Evolutionary conservation across 1,140 invertebrate species (phyloP).

Genomic region (Aphaenogaster rudis): DNA sequence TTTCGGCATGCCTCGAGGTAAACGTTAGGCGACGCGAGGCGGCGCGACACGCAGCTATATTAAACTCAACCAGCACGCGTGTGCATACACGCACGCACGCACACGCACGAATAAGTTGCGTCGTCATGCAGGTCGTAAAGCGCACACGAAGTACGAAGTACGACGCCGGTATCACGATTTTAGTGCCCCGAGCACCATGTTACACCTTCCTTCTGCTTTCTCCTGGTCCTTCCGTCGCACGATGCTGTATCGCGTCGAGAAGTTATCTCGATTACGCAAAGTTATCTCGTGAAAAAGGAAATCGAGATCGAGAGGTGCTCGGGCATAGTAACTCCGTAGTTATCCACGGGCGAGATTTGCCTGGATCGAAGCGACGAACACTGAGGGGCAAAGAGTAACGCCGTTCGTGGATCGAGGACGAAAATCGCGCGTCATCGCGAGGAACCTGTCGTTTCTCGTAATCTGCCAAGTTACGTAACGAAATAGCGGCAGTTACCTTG

Average conservation of each 20-base stretch:
- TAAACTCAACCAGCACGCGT: slow-evolving; percentile 71
- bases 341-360: not conserved
- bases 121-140: slow-evolving; percentile 16
- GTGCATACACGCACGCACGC: slow-evolving; percentile 48
- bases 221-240: not conserved
- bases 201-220: not conserved
- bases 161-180: not conserved
- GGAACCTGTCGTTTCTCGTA: slow-evolving; percentile 56
- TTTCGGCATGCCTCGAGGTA: slow-evolving; percentile 76
- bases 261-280: not conserved
- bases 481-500: slow-evolving; percentile 74
- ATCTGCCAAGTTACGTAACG: slow-evolving; percentile 62
- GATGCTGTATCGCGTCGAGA: not conserved
- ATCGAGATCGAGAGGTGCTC: not conserved
- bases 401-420: not conserved
- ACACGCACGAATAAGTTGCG: slow-evolving; percentile 16
- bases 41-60: slow-evolving; percentile 78
- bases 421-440: slow-evolving; percentile 22
- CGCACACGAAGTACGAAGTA: not conserved
- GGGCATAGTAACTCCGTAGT: not conserved
- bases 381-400: not conserved
- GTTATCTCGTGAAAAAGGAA: not conserved
- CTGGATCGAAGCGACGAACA: not conserved
- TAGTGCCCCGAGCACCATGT: not conserved
- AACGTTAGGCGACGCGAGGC: slow-evolving; percentile 73